Evolutionary conservation across 1,140 invertebrate species (phyloP), one percentile per base, ranked within the genome.

Genomic region (Lasioglossum albipes): DNA sequence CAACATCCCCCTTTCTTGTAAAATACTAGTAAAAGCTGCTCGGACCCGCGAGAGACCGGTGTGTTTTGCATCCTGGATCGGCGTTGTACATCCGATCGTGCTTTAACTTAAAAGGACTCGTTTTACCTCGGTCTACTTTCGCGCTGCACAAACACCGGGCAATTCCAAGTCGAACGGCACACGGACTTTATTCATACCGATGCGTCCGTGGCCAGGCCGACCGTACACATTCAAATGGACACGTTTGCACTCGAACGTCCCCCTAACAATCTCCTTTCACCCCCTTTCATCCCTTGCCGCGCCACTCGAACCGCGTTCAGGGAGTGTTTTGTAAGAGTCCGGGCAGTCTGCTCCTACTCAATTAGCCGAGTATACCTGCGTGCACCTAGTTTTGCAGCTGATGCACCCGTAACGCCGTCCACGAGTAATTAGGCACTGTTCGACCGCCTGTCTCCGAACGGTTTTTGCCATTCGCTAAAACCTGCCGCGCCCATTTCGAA

Each of bases 391-490:
- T 84, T 73, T 84, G 69, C 76, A 41, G 76, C 16, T 64, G 54
- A 84, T 79, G 79, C 79, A 88, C 84, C 82, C 87, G 82, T 82
- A 87, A 88, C 77, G 71, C 74, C 61, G 70, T 73, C 84, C 72
- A 76, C 72, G 81, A 82, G 68, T 84, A 89, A 89, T 88, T 89
- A 89, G 82, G 54, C 31, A 49, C 45, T 49, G 45, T 49, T 49
- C 45, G 9, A 10, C 10, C 10, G 45, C 9, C 36, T 45, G 64
- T 22, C 13, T 42, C 64, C 12, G 27, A 42, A 66, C 72, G 20
- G 74, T 13, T 75, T 75, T 67, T 57, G 49, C 54, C 31, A n/a
- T 41, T 9, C 20, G 5, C 74, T 18, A 67, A 75, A 67, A 75
- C 54, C 1, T 12, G 18, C n/a, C 27, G 16, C 20, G 31, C 20